Evolutionary conservation across 1,140 invertebrate genomes (phyloP).

Genomic region (Euglossa dilemma): DNA sequence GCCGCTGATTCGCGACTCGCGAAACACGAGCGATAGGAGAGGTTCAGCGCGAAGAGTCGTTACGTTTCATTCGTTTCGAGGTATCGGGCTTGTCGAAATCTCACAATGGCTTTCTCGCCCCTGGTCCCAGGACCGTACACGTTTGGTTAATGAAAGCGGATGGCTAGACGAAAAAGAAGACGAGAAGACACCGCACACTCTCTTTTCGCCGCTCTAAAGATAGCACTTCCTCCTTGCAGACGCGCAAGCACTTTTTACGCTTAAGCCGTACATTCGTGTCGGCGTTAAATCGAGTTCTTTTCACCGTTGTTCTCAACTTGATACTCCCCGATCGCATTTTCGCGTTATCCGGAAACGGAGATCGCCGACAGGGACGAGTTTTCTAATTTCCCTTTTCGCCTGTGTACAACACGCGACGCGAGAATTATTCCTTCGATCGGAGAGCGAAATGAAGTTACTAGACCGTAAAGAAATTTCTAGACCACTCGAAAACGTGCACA

Average conservation of each 20-base stretch:
- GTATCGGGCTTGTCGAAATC: neutral
- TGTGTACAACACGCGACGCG: too few species aligned
- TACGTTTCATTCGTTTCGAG: conserved; percentile 25
- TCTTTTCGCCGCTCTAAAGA: conserved; percentile 71
- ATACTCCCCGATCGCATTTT: neutral
- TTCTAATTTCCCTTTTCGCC: neutral
- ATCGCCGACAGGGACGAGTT: too few species aligned
- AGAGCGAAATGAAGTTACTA: neutral
- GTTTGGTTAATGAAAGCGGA: conserved; percentile 48
- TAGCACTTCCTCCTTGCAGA: conserved; percentile 76
- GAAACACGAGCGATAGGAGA: conserved; percentile 6
- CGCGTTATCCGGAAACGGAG: neutral
- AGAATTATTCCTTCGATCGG: too few species aligned
- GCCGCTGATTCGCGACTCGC: neutral
- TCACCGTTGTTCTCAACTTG: conserved; percentile 42
- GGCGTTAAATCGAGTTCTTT: conserved; percentile 55
- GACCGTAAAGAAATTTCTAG: neutral
- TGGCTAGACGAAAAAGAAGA: conserved; percentile 53
- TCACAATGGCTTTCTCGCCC: conserved; percentile 34
- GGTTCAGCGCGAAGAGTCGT: neutral
- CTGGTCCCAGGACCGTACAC: neutral
- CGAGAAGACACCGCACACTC: conserved; percentile 47
- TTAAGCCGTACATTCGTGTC: conserved; percentile 67
- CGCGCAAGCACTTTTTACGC: conserved; percentile 66
- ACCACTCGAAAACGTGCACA: neutral